Percentiles rank a stretch among this genome's conserved stretches.
phyloP scores from a whole-genome alignment of 2,797 vertebrate genomes.

The Falco cherrug region DNA sequence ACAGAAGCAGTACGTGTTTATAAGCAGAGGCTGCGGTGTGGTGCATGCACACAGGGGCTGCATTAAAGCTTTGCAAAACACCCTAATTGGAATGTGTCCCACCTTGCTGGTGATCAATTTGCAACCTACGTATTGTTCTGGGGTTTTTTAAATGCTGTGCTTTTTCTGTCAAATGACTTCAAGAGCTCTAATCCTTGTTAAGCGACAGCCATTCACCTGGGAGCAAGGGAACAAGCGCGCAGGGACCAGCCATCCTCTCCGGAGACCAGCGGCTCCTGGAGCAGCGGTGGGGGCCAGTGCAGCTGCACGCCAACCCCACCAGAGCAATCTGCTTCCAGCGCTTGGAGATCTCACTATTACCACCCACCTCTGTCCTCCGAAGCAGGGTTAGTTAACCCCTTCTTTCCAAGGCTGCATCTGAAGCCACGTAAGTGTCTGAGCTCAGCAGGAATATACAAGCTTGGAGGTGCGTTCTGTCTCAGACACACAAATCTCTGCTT shows the following conservation, averaged over 20 bases:
- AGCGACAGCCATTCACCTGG: background rate
- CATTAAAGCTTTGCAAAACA: background rate
- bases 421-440: background rate
- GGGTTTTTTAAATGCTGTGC: background rate
- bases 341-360: background rate
- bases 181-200: background rate
- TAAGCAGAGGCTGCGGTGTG: background rate
- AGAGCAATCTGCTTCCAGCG: background rate
- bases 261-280: background rate
- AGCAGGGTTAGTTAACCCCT: background rate
- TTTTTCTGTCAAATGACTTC: background rate
- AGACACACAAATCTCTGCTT: background rate
- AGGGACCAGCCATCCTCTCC: background rate
- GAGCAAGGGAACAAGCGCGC: background rate
- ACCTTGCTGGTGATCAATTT: background rate
- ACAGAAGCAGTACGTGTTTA: background rate
- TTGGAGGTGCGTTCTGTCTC: background rate
- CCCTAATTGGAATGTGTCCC: background rate
- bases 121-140: background rate
- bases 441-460: background rate
- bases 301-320: background rate
- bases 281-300: fast-evolving
- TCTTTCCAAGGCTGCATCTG: background rate
- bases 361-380: background rate
- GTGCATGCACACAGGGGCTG: background rate